A percentile compares a stretch with the other conserved stretches of the same genome.
These are phyloP conservation scores for Arctia plantaginis DNA, from an alignment of 2,888 invertebrate species.

Conservation along the genomic window DNA sequence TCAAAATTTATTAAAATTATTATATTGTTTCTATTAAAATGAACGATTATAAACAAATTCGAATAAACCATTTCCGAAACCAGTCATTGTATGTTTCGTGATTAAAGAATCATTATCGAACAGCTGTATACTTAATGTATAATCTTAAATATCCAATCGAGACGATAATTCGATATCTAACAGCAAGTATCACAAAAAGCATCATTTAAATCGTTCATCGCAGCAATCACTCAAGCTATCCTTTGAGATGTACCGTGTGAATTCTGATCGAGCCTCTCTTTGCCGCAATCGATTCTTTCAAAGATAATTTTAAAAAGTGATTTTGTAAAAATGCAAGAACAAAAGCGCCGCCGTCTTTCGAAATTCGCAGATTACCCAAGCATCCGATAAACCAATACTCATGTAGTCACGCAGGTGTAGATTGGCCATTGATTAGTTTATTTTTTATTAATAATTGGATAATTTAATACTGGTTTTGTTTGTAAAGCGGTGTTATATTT, in stretches of 20 bases:
- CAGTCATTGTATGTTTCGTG: neutral
- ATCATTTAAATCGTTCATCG: conserved; percentile 51
- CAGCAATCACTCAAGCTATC: conserved; percentile 68
- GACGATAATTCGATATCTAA: conserved; percentile 35
- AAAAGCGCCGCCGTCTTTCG: conserved; percentile 77
- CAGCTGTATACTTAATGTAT: neutral
- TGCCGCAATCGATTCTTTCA: conserved; percentile 75
- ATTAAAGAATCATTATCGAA: neutral
- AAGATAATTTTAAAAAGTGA: conserved; percentile 79
- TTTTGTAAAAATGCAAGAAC: conserved; percentile 72
- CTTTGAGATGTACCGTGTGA: conserved; percentile 81
- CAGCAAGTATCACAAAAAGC: conserved; percentile 57
- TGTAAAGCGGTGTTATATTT: conserved; percentile 28
- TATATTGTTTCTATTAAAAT: neutral
- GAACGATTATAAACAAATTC: neutral
- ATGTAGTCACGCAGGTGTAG: conserved; percentile 60
- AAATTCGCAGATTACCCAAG: conserved; percentile 83
- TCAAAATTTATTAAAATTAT: neutral
- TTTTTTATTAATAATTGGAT: conserved; percentile 46
- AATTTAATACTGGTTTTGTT: conserved; percentile 40
- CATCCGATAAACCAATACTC: conserved; percentile 84
- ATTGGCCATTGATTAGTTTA: conserved; percentile 60
- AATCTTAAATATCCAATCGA: conserved; percentile 12
- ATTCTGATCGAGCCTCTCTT: conserved; percentile 70
- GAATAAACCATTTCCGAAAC: neutral